Base-by-base conservation (phyloP, 1,140 invertebrate species). In the Piezodorus guildinii region DNA sequence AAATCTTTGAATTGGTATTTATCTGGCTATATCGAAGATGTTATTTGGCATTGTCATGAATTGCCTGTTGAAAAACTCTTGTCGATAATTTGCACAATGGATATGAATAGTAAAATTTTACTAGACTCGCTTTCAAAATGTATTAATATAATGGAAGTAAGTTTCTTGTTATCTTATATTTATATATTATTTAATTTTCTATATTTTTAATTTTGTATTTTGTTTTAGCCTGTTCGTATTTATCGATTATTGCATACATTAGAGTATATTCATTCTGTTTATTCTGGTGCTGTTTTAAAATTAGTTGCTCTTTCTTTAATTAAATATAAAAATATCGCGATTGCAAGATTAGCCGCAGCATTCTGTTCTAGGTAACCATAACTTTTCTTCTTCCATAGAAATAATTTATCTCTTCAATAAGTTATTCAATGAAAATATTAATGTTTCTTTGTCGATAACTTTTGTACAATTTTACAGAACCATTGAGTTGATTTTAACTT, bases 201-300 rank as follows among this genome's bases (percentile, higher is more conserved):
- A 60, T 9, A 27, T 63, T 16, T 25, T 25, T 64, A 39, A 19
- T 23, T 3, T 23, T 56, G 4, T 23, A 25, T 64, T 30, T 49
- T 49, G 54, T 68, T 67, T 62, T 65, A 78, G 73, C 79, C 82
- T 0, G 77, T 75, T 60, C 77, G 82, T 61, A 73, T 81, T 0
- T 78, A 80, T 65, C 77, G 78, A 65, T 72, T 83, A 3, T 67
- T 87, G 59, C 73, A 77, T 49, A 83, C 80, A 66, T 72, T 87
- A 21, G 83, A 86, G 72, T 80, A 80, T n/a, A 79, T 83, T 5
- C 86, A 88, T 72, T 74, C 78, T 9, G 77, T 76, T 8, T 84
- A 86, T 69, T 85, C 79, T 67, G 85, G 85, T 4, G 75, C 80
- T 3, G 72, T 87, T 2, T 70, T 88, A 4, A 70, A 81, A 49